Conservation (phyloP, 2,888 invertebrate species). For the Melinopterus prodromus region DNA sequence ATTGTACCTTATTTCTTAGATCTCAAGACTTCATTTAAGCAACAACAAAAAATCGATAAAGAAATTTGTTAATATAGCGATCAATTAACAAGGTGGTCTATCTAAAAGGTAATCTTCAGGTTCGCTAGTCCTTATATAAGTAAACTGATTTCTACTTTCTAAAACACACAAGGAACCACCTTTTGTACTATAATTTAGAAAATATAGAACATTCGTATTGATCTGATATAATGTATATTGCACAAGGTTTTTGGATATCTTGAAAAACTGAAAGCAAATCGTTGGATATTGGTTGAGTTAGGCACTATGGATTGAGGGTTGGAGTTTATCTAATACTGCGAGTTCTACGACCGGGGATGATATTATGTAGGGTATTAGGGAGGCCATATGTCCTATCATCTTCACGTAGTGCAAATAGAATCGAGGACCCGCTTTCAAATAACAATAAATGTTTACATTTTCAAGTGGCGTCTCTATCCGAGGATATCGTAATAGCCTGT, state of each 20-base stretch:
- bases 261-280: not conserved
- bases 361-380: constrained; percentile 4
- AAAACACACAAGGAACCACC: too few species aligned
- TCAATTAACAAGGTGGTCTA: too few species aligned
- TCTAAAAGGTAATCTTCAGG: too few species aligned
- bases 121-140: too few species aligned
- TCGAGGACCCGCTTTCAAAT: constrained; percentile 44
- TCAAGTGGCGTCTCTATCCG: constrained; percentile 4
- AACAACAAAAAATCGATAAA: too few species aligned
- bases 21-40: too few species aligned
- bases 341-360: not conserved
- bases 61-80: too few species aligned
- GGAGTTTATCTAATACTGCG: not conserved
- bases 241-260: not conserved
- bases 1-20: too few species aligned
- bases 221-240: too few species aligned
- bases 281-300: not conserved
- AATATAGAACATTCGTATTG: too few species aligned
- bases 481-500: not conserved
- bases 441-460: constrained; percentile 58
- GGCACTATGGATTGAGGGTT: not conserved
- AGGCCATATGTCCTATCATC: not conserved
- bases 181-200: too few species aligned
- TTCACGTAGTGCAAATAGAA: not conserved
- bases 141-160: too few species aligned